Base-by-base conservation (phyloP, 2,888 invertebrate genomes). In the Meghimatium bilineatum region DNA sequence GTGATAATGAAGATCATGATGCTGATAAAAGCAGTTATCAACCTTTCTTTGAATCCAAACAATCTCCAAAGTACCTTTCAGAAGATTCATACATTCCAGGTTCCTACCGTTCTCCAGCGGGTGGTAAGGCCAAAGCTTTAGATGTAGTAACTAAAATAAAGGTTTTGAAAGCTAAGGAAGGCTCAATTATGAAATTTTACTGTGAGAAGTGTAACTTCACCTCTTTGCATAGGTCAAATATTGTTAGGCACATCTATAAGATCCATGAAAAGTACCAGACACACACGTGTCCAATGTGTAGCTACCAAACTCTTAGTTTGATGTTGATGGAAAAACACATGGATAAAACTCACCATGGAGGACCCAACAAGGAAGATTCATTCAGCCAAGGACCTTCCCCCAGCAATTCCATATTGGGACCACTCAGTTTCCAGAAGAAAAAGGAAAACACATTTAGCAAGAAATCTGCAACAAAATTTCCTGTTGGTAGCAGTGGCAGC, bases 211-310 rank as follows among this genome's bases (percentile, higher is more conserved):
- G 88, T 67, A 84, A 85, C 52, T 88, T 88, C 52, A 87, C 87
- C 26, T 88, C 88, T 17, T 80, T 88, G 6, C 88, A 88, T 56
- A 85, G 88, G 17, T 87, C 88, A n/a, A 88, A 88, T 69, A 85
- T 88, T 29, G 85, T 86, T 44, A 77, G 88, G 5, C 88, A 88
- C 71, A 86, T 88, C 56, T 85, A 86, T 74, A 84, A 87, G n/a
- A 86, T 88, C 29, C 88, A 88, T 44, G 88, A 88, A 86, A 86
- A 86, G 79, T 88, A 88, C 32, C 82, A 86, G 44, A 86, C 87
- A 36, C 86, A 86, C 69, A 84, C 85, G 20, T 88, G 88, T 67
- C 83, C 84, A 0, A 52, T 71, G 29, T 88, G 88, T 74, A 85
- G 82, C 76, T 88, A 88, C 79, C 85, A 87, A 81, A 88, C 87